Base-by-base conservation (phyloP, 2,797 vertebrate species). In the Poecilia picta region DNA sequence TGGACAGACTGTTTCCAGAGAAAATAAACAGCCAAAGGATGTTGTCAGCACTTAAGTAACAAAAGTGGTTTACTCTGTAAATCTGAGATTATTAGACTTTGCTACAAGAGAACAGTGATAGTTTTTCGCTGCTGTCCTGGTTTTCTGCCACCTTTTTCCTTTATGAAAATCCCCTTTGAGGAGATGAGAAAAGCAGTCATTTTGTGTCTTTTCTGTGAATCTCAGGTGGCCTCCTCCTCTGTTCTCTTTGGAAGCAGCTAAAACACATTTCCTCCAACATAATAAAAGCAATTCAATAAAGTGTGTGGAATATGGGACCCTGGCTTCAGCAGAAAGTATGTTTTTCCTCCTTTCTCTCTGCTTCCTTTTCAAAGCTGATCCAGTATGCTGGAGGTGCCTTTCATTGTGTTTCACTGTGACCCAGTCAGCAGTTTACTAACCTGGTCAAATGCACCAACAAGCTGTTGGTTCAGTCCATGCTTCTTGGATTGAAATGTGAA, bases 271-370 rank as follows among this genome's bases (percentile, higher is more conserved):
- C 39, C 39, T 70, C 39, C 23, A 70, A 70, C 66, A 70, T 25
- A 41, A 41, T n/a, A 70, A 70, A 41, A 70, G 36, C 39, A 70
- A 70, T 70, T 43, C 39, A 70, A 70, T 41, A 70, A 70, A 70
- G 20, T 25, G 20, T 68, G 23, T 41, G 36, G 23, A 68, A 68
- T 68, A 68, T 41, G 66, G 39, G 66, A 41, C 39, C 5, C 11
- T 68, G 39, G 39, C 66, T 43, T 70, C 36, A 13, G 39, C 66
- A 41, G 20, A 70, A 70, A 25, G 23, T 43, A 25, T 70, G 41
- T 43, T 70, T 43, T 70, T 43, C 20, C 36, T 70, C 31, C 16
- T 20, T 36, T 66, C 62, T 10, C 18, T 41, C 4, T 6, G 0
- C 36, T 41, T 68, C 36, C 39, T 41, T 43, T 70, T 43, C 23